These are phyloP conservation scores for Stomatorhinus walkeri DNA, from an alignment of 2,797 vertebrate genomes.

Conservation along the genomic window DNA sequence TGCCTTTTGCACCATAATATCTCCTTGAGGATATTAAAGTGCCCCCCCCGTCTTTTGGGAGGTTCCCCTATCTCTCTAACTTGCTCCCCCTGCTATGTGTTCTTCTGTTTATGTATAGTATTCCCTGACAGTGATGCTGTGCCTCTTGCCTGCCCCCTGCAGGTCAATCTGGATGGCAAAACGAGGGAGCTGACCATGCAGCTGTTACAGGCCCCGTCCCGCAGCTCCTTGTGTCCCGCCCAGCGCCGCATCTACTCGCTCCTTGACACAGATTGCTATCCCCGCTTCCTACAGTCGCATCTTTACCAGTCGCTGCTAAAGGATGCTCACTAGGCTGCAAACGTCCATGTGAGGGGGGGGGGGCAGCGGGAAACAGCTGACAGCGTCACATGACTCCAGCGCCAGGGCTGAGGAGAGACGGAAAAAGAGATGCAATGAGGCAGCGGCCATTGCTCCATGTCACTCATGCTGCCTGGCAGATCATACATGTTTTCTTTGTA, in stretches of 20 bases:
- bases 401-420: neutral
- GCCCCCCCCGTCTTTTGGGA: neutral
- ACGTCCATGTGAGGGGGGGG: neutral
- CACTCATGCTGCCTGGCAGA: neutral
- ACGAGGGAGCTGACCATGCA: slow-evolving; percentile 65
- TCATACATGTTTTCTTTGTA: neutral
- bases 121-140: neutral
- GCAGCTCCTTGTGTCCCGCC: slow-evolving; percentile 56
- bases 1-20: neutral
- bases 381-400: neutral
- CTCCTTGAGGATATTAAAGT: neutral
- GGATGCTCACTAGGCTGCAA: slow-evolving; percentile 37
- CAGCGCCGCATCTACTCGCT: slow-evolving; percentile 68
- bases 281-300: slow-evolving; percentile 68
- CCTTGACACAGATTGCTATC: slow-evolving; percentile 71
- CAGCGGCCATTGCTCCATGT: neutral
- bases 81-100: neutral
- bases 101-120: neutral
- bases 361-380: neutral
- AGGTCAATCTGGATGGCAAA: slow-evolving; percentile 75
- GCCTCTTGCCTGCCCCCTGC: neutral
- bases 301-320: slow-evolving; percentile 57
- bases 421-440: no score
- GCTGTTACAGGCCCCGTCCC: slow-evolving; percentile 67
- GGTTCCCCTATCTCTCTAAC: neutral